These are phyloP conservation scores for Sterna hirundo DNA, from an alignment of 2,113 vertebrate genomes.

Conservation along the genomic window DNA sequence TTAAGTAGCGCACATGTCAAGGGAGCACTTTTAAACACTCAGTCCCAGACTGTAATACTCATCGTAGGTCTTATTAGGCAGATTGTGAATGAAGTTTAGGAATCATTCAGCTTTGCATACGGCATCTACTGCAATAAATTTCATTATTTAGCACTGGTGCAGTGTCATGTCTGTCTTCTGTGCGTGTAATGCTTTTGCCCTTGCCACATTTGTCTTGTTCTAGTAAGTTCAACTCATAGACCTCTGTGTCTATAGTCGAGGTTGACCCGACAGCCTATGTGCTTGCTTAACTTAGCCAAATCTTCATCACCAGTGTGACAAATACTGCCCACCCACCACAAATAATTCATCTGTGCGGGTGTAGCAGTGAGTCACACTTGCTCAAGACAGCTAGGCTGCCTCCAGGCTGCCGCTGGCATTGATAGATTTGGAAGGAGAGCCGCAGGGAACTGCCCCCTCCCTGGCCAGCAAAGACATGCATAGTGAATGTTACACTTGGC, in stretches of 20 bases:
- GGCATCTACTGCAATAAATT: background rate
- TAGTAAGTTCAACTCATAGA: background rate
- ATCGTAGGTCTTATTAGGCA: background rate
- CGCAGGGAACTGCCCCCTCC: background rate
- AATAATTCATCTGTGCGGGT: background rate
- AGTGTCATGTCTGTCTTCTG: background rate
- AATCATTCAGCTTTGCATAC: background rate
- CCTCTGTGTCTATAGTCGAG: background rate
- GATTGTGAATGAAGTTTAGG: background rate
- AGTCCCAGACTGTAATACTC: background rate
- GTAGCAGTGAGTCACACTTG: background rate
- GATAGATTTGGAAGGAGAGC: background rate
- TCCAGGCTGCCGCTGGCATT: background rate
- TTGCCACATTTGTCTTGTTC: background rate
- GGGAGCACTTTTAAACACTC: background rate
- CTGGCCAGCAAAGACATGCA: background rate
- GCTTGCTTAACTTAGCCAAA: background rate
- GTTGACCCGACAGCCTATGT: background rate
- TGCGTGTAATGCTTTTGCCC: background rate
- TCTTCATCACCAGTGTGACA: background rate
- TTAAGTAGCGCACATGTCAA: background rate
- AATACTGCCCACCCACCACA: background rate
- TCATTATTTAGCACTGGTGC: background rate
- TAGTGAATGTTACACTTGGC: background rate
- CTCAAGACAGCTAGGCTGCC: background rate